Evolutionary conservation across 2,888 invertebrate genomes (phyloP), one percentile per base, ranked within the genome.

Genomic region (Apodemia duryi): DNA sequence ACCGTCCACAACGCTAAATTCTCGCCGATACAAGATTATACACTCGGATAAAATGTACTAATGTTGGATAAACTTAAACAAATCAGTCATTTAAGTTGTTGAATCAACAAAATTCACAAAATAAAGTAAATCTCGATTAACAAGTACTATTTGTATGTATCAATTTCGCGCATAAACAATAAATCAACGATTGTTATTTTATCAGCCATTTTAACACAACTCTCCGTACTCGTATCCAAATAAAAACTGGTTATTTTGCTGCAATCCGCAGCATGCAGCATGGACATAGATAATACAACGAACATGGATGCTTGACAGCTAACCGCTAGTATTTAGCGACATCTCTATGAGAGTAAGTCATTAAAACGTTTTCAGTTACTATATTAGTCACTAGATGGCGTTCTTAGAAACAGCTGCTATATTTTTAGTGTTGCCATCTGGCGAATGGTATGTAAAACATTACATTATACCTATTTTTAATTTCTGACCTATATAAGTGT

Each of bases 111-210:
- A 75, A 78, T 71, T 75, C 63, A 74, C 69, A 35, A 69, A 79
- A 73, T 79, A 81, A 84, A 84, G 78, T 81, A 75, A 83, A 76
- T 61, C 74, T 78, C 63, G 73, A 66, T 68, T 64, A 65, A 71
- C 74, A 67, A 68, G 68, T 72, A 69, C 71, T 70, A 67, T 61
- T 72, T 77, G 74, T 76, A 71, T 73, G 71, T 71, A 71, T 76
- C 74, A 84, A 83, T 77, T 80, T 73, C 85, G 85, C 86, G 86
- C 84, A 86, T 86, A 87, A 90, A 91, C 90, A 91, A 81, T 86
- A 83, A 79, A 82, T 85, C 78, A 85, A 74, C 79, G 74, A 87
- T 86, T 82, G 85, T 82, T 83, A 80, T 73, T 80, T 72, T 75
- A 73, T 72, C 69, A 73, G 78, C 77, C 68, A 67, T 70, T 69